Base-by-base conservation (phyloP, 2,888 invertebrate genomes). In the Cantharis rufa region DNA sequence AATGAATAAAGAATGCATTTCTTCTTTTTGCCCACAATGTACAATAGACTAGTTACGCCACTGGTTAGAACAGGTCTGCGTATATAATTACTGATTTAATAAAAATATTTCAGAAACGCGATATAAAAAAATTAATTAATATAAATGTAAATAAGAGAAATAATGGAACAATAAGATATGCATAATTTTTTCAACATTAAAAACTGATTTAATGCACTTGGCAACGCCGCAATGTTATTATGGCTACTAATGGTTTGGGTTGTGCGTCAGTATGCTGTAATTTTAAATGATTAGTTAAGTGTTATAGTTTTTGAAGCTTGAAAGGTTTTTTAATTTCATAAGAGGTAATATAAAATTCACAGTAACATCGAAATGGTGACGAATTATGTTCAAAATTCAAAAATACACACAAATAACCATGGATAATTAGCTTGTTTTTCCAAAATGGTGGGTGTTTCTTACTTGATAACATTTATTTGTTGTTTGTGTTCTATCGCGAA, bases 401-500 rank as follows among this genome's bases (percentile, higher is more conserved):
- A 82, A 82, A 81, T 84, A 80, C 78, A 82, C 80, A 77, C 79
- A 79, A 85, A 85, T 84, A 85, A 84, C 83, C 84, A 85, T 85
- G 85, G 84, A 85, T 85, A 86, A 85, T 84, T 84, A 84, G 85
- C 75, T 77, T 84, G 84, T 84, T 84, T 84, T 84, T 84, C 84
- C 88, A 88, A 88, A 88, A 88, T 88, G 88, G 88, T 88, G 88
- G 88, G 88, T 87, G 87, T 87, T 86, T 87, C 85, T 85, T 87
- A 81, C 83, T 83, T 83, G 81, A 82, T 83, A 81, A 81, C 83
- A 81, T 79, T 84, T 83, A 81, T 83, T 80, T 84, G 76, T 80
- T 80, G 81, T 81, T 81, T 83, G 80, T 80, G 81, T 78, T 81
- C 77, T 81, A 78, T 81, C 62, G 82, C 81, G 72, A 82, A 77